Evolutionary conservation across 2,888 invertebrate species (phyloP), one percentile per base, ranked within the genome.

Genomic region (Drosophila austrosaltans): DNA sequence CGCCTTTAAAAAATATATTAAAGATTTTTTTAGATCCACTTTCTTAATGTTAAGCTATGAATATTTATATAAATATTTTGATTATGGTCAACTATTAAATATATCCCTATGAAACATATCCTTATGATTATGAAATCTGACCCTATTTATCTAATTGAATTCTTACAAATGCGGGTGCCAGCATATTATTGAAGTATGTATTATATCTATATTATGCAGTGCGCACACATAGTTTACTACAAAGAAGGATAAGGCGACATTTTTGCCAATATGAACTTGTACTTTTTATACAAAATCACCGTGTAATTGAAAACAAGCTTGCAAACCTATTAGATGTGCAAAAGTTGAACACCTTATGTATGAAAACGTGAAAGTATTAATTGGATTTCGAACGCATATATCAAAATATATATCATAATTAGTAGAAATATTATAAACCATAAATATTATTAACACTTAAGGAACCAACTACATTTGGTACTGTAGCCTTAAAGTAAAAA

Each of bases 331-430:
- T 30, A 44, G 63, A 30, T 54, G 22, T 59, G 48, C 48, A 48
- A 22, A 32, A 36, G 58, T 20, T 39, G 56, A 72, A 28, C 48
- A 65, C 40, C 2, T 72, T 72, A 66, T 64, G 30, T 53, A 66
- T 72, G 63, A 67, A 60, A 72, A 76, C 74, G 59, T 63, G 71
- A 83, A 88, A 83, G 88, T 84, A 88, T 88, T 88, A 88, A 59
- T 69, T 68, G 67, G 61, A 70, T 78, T 69, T 70, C 28, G 69
- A 69, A 68, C 67, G 57, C 63, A 78, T 36, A 76, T 64, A 71
- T 68, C 69, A 54, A 57, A 59, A 48, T 16, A 60, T 16, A 69
- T 64, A 71, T 61, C 8, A 64, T 68, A 66, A 57, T 28, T 39
- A 42, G 48, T 59, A 65, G 2, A 30, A 57, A 36, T 10, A 48